phyloP scores from a whole-genome alignment of 2,888 invertebrate genomes.

The Monoplex corrugatus region DNA sequence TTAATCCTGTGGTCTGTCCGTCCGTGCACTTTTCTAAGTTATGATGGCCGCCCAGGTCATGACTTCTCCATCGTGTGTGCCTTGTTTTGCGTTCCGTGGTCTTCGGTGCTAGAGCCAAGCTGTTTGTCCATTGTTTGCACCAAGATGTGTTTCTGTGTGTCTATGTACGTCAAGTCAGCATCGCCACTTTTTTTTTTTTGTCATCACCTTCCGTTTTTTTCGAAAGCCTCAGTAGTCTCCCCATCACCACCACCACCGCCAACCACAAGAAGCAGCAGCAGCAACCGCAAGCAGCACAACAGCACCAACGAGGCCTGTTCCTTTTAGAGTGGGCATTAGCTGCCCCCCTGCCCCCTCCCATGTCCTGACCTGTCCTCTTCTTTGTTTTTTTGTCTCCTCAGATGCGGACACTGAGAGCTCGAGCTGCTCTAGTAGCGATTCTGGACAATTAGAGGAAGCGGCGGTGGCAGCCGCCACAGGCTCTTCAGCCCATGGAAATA shows the following conservation, averaged over 20 bases:
- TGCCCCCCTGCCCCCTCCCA: neutral
- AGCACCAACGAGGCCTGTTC: constrained; percentile 28
- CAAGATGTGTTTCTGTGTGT: neutral
- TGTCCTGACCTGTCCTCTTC: constrained; percentile 35
- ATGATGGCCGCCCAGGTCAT: neutral
- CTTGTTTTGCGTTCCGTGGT: neutral
- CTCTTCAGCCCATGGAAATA: constrained; percentile 43
- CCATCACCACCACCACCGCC: constrained; percentile 35
- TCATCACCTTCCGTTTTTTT: neutral
- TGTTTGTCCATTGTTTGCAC: constrained; percentile 36
- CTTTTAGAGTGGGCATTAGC: constrained; percentile 27
- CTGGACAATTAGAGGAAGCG: constrained; percentile 50
- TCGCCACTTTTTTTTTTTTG: constrained; percentile 2
- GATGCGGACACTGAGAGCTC: constrained; percentile 55
- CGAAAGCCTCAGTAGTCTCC: neutral
- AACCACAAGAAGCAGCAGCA: neutral
- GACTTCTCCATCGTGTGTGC: constrained; percentile 7
- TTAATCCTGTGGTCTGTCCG: too few relatives aligned
- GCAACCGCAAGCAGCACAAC: constrained; percentile 10
- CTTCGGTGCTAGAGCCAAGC: constrained; percentile 33
- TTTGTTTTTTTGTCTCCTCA: constrained; percentile 51
- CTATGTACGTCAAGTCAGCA: neutral
- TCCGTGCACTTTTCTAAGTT: too few relatives aligned
- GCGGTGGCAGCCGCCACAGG: constrained; percentile 46
- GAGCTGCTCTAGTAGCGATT: constrained; percentile 56